phyloP scores from a whole-genome alignment of 2,888 invertebrate genomes.

The Rhagonycha lutea region DNA sequence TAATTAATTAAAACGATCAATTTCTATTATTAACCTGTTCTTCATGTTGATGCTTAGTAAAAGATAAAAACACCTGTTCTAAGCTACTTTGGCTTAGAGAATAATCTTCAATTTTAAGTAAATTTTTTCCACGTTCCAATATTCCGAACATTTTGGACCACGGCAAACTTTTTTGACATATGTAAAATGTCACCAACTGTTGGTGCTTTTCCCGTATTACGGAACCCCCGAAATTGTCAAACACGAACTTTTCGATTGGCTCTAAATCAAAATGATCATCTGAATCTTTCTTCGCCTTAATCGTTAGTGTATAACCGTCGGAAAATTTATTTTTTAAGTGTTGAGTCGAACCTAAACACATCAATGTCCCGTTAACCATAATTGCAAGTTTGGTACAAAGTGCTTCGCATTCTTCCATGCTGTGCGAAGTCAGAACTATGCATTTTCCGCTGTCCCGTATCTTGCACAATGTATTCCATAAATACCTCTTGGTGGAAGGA shows the following conservation, averaged over 20 bases:
- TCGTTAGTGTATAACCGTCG: conserved; percentile 57
- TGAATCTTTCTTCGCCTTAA: conserved; percentile 51
- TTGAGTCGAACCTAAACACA: conserved; percentile 79
- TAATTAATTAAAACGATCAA: background rate
- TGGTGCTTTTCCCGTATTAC: conserved; percentile 69
- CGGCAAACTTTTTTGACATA: conserved; percentile 61
- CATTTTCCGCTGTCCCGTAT: conserved; percentile 73
- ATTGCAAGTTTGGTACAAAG: conserved; percentile 62
- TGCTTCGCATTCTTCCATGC: background rate
- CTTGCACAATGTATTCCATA: conserved; percentile 78
- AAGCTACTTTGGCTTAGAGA: conserved; percentile 81
- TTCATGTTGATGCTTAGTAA: conserved; percentile 61
- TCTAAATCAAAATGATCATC: conserved; percentile 15
- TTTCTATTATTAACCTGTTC: background rate
- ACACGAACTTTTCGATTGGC: conserved; percentile 37
- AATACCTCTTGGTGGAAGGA: conserved; percentile 75
- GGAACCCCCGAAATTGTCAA: conserved; percentile 43
- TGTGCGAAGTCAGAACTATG: conserved; percentile 50
- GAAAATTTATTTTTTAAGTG: conserved; percentile 81
- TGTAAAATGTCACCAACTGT: conserved; percentile 73
- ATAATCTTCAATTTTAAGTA: conserved; percentile 72
- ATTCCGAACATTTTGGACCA: conserved; percentile 79
- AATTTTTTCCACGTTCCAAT: conserved; percentile 62
- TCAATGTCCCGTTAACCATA: conserved; percentile 84
- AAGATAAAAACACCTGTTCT: conserved; percentile 75